These are phyloP conservation scores for Cyclophora albipunctata DNA, from an alignment of 2,888 invertebrate genomes.

Conservation along the genomic window DNA sequence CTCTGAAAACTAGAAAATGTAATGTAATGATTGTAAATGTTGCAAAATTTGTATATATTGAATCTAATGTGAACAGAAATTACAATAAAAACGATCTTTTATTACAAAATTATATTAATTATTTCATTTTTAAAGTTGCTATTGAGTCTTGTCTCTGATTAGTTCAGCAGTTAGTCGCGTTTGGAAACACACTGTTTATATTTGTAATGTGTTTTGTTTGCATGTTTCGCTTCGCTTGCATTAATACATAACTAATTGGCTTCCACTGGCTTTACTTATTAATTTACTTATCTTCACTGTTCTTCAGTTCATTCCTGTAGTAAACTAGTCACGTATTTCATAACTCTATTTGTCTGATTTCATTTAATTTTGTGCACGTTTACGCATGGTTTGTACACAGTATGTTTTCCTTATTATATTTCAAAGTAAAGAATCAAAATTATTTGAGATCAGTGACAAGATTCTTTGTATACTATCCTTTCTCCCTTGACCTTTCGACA, in stretches of 20 bases:
- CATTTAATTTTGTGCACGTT: conserved; percentile 69
- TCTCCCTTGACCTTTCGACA: conserved; percentile 19
- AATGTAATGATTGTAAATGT: conserved; percentile 65
- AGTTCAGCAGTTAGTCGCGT: conserved; percentile 45
- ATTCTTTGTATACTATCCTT: conserved; percentile 46
- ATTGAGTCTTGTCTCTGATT: conserved; percentile 69
- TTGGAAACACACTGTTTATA: conserved; percentile 39
- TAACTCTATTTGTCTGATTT: conserved; percentile 45
- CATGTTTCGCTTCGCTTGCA: conserved; percentile 47
- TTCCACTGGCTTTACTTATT: conserved; percentile 29
- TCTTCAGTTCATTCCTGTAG: neutral
- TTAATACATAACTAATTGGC: conserved; percentile 3
- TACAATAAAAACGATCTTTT: conserved; percentile 67
- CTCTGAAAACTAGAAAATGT: conserved; percentile 25
- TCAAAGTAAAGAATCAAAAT: conserved; percentile 40
- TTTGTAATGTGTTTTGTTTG: conserved; percentile 33
- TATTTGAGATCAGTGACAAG: conserved; percentile 74
- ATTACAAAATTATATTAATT: conserved; percentile 58
- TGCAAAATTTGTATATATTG: conserved; percentile 74
- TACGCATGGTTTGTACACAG: conserved; percentile 38
- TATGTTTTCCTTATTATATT: conserved; percentile 31
- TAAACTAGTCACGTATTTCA: conserved; percentile 8
- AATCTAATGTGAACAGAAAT: conserved; percentile 65
- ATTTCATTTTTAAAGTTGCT: conserved; percentile 50
- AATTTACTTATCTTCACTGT: conserved; percentile 19